phyloP scores from a whole-genome alignment of 2,888 invertebrate genomes.

The Petrolisthes cinctipes region DNA sequence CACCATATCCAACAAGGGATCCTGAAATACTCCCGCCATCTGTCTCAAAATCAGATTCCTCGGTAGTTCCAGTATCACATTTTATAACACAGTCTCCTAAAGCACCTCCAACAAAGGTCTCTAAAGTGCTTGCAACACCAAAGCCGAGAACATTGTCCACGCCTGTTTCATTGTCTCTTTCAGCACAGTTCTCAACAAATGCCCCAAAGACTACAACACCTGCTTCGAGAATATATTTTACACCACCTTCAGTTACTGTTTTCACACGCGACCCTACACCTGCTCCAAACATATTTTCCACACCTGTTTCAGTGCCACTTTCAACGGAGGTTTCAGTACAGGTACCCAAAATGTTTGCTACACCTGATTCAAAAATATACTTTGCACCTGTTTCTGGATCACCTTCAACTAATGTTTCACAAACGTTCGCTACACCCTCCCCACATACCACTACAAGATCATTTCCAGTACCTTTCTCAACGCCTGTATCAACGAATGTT shows the following conservation, averaged over 20 bases:
- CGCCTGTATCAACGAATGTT: neutral
- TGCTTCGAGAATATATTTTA: neutral
- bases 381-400: neutral
- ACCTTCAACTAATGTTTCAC: neutral
- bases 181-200: neutral
- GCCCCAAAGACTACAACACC: neutral
- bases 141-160: neutral
- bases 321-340: no score
- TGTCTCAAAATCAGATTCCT: neutral
- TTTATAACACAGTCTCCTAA: neutral
- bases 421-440: neutral
- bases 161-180: neutral
- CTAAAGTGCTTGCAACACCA: neutral
- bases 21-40: neutral
- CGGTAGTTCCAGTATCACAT: neutral
- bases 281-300: neutral
- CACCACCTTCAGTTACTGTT: neutral
- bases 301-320: neutral
- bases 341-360: neutral
- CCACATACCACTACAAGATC: neutral
- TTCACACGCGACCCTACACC: neutral
- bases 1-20: neutral
- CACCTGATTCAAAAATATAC: neutral
- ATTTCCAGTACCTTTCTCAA: neutral
- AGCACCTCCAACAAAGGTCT: neutral